Conservation (phyloP, 2,888 invertebrate species). For the Notodonta ziczac region DNA sequence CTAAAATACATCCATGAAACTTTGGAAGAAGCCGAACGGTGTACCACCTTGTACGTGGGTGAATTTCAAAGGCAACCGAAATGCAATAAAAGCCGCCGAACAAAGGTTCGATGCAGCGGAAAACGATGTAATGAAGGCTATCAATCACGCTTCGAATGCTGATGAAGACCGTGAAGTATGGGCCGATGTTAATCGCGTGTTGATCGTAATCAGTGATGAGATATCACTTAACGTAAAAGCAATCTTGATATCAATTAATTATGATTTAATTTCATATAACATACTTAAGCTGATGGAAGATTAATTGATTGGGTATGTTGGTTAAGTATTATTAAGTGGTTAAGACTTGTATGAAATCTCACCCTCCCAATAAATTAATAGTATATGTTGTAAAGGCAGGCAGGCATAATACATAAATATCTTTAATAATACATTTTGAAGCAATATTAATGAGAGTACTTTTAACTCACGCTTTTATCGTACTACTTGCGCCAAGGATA, state of each 20-base stretch:
- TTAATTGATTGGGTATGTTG: too few species aligned
- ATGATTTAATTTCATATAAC: background rate
- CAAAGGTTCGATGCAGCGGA: conserved; percentile 56
- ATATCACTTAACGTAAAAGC: conserved; percentile 7
- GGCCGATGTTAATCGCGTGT: conserved; percentile 28
- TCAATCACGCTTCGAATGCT: conserved; percentile 44
- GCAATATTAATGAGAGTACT: too few species aligned
- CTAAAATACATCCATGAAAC: conserved; percentile 30
- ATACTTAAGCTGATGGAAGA: background rate
- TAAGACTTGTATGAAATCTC: too few species aligned
- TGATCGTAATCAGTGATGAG: conserved; percentile 15
- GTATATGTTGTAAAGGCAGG: too few species aligned
- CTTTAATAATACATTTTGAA: too few species aligned
- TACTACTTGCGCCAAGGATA: conserved; percentile 13
- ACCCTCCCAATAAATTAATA: too few species aligned
- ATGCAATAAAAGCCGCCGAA: conserved; percentile 53
- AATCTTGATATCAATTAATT: background rate
- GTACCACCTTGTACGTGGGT: conserved; percentile 45
- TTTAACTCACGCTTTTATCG: background rate
- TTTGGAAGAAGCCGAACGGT: conserved; percentile 33
- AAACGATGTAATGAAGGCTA: conserved; percentile 61
- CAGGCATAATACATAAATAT: too few species aligned
- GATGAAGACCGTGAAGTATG: conserved; percentile 10
- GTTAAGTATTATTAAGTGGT: too few species aligned
- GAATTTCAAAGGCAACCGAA: conserved; percentile 46